Base-by-base conservation (phyloP, 2,888 invertebrate genomes). In the Hedya salicella region DNA sequence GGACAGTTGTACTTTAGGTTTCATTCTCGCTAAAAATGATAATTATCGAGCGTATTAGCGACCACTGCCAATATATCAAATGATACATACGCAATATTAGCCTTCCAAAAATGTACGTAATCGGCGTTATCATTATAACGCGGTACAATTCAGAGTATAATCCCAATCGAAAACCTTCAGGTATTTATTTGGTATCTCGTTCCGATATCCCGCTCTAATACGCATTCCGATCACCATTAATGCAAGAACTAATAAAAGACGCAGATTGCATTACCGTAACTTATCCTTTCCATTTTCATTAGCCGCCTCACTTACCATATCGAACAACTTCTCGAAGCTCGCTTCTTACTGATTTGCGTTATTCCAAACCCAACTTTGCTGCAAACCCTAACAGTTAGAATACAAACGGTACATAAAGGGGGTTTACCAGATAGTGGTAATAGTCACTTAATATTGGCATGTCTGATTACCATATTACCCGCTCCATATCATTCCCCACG, bases 231-330 rank as follows among this genome's bases (percentile, higher is more conserved):
- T 42, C 16, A 6, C 25, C 25, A 61, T 32, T 32, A 40, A 11
- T 52, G 21, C 42, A 36, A 50, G 42, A 42, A 40, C 48, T 48
- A 44, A 53, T 54, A 32, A 42, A 54, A 46, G 25, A 17, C 46
- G 42, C 25, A 25, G 44, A 61, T 60, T 61, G 53, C 53, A 61
- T 66, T 65, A 60, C 46, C 14, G 19, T 66, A 54, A 61, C 16
- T 66, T 60, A 66, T 61, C 66, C 61, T 54, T 61, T 61, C 66
- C 46, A 61, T 54, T 64, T 64, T 64, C 68, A 60, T 61, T 56
- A 68, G 50, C 50, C 19, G 50, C 36, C 46, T 17, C 44, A 57
- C n/a, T 57, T 32, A 14, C 44, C 13, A 32, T 46, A 30, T 32
- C 42, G 16, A 57, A 4, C n/a, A 32, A 46, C 30, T 57, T 32